phyloP scores from a whole-genome alignment of 2,113 vertebrate genomes.

The Orcinus orca region DNA sequence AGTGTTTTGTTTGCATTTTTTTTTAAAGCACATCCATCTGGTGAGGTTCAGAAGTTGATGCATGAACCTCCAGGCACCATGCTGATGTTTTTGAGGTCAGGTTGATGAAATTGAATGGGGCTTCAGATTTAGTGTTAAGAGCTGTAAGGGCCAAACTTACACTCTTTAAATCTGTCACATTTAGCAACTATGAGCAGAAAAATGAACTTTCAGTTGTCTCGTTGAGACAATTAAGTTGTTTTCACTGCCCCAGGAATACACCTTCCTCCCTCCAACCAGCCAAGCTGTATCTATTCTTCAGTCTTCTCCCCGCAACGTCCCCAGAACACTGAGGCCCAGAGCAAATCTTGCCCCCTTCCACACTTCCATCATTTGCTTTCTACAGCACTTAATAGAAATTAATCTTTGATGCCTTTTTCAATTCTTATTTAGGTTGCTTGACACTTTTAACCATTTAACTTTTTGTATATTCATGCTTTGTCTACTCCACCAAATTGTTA shows the following conservation, averaged over 20 bases:
- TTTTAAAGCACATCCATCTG: conserved; percentile 32
- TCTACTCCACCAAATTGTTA: background rate
- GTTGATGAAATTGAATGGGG: conserved; percentile 44
- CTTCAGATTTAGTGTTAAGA: conserved; percentile 64
- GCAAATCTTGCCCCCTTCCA: background rate
- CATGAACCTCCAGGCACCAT: background rate
- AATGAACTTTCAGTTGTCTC: conserved; percentile 66
- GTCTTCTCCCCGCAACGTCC: background rate
- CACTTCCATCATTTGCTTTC: background rate
- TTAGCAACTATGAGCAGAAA: conserved; percentile 62
- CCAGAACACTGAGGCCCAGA: background rate
- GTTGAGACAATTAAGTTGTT: conserved; percentile 42
- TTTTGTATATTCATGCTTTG: background rate
- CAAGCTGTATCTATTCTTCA: background rate
- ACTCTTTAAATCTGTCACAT: conserved; percentile 70
- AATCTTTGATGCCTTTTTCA: background rate
- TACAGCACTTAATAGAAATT: background rate
- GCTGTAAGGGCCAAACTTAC: background rate
- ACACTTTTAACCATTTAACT: background rate
- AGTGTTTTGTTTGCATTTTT: conserved; percentile 52
- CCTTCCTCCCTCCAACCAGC: background rate
- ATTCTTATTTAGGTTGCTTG: background rate
- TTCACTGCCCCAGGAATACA: conserved; percentile 39
- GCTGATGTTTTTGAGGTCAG: conserved; percentile 53
- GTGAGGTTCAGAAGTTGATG: background rate